Percentiles rank a stretch among this genome's conserved stretches.
These are phyloP conservation scores for Troides aeacus DNA, from an alignment of 2,888 invertebrate species.

Conservation along the genomic window DNA sequence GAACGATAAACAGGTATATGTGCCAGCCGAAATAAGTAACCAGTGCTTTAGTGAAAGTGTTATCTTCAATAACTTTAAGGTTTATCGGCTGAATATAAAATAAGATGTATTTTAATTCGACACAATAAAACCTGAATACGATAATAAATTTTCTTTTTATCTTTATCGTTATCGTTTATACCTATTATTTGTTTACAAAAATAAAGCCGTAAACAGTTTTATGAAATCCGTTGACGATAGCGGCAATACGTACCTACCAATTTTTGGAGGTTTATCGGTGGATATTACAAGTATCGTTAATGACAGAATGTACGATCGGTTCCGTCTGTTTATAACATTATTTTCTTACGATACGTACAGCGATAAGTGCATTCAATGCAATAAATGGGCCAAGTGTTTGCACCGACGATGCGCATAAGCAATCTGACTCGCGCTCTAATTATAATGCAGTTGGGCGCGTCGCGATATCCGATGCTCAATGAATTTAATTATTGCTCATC, in stretches of 20 bases:
- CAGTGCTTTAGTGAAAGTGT: slow-evolving; percentile 3
- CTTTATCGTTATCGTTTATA: neutral
- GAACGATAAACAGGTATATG: neutral
- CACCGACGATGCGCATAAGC: slow-evolving; percentile 55
- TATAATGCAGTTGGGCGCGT: slow-evolving; percentile 54
- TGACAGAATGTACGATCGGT: neutral
- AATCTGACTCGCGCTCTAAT: slow-evolving; percentile 61
- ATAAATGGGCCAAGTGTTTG: slow-evolving; percentile 64
- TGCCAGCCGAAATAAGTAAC: neutral
- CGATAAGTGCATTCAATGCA: slow-evolving; percentile 35
- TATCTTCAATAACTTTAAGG: neutral
- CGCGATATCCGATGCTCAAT: slow-evolving; percentile 52
- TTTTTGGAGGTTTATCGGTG: neutral
- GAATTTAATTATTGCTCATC: slow-evolving; percentile 41
- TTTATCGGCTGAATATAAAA: slow-evolving; percentile 3
- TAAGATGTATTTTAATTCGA: neutral
- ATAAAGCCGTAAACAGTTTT: neutral
- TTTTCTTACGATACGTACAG: slow-evolving; percentile 13
- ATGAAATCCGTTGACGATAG: neutral
- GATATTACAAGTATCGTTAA: neutral
- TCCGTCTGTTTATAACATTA: neutral
- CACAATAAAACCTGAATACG: neutral
- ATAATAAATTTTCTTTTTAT: neutral
- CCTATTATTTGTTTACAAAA: neutral
- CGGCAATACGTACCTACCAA: neutral